Percentiles rank a stretch among this genome's conserved stretches.
phyloP scores from a whole-genome alignment of 2,888 invertebrate species.

The Cheilosia impressa region DNA sequence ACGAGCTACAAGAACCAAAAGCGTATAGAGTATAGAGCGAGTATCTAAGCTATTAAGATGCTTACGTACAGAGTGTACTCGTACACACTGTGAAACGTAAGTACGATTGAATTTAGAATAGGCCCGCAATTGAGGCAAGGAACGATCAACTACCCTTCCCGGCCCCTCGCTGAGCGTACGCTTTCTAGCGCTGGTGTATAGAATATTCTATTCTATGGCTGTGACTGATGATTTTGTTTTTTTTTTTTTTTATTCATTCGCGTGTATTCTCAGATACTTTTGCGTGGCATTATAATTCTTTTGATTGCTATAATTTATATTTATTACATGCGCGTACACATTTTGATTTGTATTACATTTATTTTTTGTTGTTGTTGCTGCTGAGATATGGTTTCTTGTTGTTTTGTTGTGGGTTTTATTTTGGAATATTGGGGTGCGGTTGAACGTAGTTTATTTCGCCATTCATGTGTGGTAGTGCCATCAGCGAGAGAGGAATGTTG shows the following conservation, averaged over 20 bases:
- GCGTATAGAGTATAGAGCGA: neutral
- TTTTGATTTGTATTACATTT: constrained; percentile 72
- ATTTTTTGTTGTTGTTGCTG: constrained; percentile 42
- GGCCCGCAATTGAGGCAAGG: constrained; percentile 54
- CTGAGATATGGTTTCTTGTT: constrained; percentile 21
- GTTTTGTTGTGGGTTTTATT: constrained; percentile 36
- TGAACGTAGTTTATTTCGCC: neutral
- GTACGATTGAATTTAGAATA: constrained; percentile 64
- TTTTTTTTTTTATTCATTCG: constrained; percentile 59
- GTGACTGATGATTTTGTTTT: constrained; percentile 8
- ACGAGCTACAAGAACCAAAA: neutral
- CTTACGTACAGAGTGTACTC: constrained; percentile 29
- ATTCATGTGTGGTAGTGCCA: constrained; percentile 33
- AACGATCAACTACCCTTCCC: constrained; percentile 18
- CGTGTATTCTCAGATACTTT: constrained; percentile 71
- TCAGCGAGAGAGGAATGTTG: constrained; percentile 42
- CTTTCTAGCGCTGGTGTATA: constrained; percentile 10
- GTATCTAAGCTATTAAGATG: constrained; percentile 59
- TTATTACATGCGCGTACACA: constrained; percentile 71
- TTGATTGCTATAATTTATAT: constrained; percentile 75
- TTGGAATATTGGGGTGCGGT: constrained; percentile 69
- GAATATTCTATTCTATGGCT: constrained; percentile 13
- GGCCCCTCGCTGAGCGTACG: constrained; percentile 20
- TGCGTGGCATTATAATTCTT: constrained; percentile 74
- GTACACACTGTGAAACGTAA: constrained; percentile 47